These are phyloP conservation scores for Catalaphyllia jardinei DNA, from an alignment of 64 coral and sea anemone genomes.

Conservation along the genomic window DNA sequence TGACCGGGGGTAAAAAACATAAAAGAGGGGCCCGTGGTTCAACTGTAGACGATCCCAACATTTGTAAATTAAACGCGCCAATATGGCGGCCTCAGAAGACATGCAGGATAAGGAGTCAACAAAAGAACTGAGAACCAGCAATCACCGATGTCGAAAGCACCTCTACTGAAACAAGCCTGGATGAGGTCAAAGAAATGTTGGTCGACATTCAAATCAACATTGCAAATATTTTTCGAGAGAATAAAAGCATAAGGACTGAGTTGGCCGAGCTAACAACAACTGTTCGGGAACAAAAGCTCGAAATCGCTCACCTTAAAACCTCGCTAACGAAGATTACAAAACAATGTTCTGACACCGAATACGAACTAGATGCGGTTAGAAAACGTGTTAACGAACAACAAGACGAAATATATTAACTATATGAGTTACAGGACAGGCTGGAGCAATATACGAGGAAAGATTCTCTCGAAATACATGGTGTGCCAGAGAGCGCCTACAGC, in stretches of 20 bases:
- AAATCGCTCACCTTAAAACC: not conserved
- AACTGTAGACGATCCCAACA: not conserved
- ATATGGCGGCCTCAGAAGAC: not conserved
- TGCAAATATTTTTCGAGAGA: not conserved
- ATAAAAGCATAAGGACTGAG: not conserved
- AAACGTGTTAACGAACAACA: not conserved
- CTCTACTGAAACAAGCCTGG: not conserved
- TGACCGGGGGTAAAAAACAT: conserved; percentile 1
- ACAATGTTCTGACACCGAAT: not conserved
- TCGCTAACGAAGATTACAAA: not conserved
- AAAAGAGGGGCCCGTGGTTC: conserved; percentile 18
- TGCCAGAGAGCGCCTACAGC: no score
- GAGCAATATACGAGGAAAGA: no score
- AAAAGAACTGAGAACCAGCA: not conserved
- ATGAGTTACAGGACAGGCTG: no score
- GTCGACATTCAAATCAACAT: not conserved
- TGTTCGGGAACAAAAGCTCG: not conserved
- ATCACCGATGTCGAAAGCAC: not conserved
- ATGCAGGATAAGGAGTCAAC: not conserved
- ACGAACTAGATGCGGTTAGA: not conserved
- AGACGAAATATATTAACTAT: no score
- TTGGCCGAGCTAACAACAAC: conserved; percentile 11
- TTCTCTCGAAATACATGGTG: no score
- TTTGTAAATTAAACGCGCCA: not conserved
- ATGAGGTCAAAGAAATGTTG: conserved; percentile 17